phyloP scores from a whole-genome alignment of 1,140 invertebrate species.

The Bombus consobrinus region DNA sequence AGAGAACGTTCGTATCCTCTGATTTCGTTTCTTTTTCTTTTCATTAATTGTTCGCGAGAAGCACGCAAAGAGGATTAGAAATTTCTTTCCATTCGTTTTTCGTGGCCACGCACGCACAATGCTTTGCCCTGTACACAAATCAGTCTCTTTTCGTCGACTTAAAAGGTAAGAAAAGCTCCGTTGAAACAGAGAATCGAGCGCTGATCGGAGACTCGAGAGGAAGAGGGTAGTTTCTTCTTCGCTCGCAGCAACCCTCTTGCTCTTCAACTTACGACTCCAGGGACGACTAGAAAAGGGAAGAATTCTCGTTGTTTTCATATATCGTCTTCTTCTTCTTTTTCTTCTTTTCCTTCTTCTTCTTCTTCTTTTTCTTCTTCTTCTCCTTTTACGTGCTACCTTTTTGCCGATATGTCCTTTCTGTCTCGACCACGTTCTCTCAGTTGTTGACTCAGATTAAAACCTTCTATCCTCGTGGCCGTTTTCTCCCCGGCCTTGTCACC shows the following conservation, averaged over 20 bases:
- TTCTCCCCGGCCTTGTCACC: neutral
- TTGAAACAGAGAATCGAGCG: slow-evolving; percentile 47
- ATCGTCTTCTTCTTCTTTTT: neutral
- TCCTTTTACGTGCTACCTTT: no score
- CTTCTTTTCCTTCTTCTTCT: neutral
- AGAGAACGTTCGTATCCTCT: neutral
- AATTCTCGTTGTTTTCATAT: slow-evolving; percentile 9
- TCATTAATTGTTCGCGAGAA: neutral
- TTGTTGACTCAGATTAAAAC: slow-evolving; percentile 43
- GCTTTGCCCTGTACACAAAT: slow-evolving; percentile 73
- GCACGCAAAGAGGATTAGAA: no score
- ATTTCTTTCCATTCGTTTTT: slow-evolving; percentile 25
- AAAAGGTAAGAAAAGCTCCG: slow-evolving; percentile 51
- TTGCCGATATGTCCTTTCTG: neutral
- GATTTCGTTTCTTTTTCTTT: neutral
- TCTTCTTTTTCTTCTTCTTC: neutral
- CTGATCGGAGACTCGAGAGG: slow-evolving; percentile 39
- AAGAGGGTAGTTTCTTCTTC: neutral
- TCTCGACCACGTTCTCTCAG: neutral
- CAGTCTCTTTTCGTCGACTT: slow-evolving; percentile 48
- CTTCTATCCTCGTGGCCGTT: slow-evolving; percentile 4
- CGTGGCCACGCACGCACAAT: slow-evolving; percentile 72
- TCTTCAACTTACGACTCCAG: neutral
- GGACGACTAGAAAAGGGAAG: neutral
- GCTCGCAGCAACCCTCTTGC: neutral